phyloP scores from a whole-genome alignment of 2,888 invertebrate genomes.

The Mesochorus sp. region DNA sequence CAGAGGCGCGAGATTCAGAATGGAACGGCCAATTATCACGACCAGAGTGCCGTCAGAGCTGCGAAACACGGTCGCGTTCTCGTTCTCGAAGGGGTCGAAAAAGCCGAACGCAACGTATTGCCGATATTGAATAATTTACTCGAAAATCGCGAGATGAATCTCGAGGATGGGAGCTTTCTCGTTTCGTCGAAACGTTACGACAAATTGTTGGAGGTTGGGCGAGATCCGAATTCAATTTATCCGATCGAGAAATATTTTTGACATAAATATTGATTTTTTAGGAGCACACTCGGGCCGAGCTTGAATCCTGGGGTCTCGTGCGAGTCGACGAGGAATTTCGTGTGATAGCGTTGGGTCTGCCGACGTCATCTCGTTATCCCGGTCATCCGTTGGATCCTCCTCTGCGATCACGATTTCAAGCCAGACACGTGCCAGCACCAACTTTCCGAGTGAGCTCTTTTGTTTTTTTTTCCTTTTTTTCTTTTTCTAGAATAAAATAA shows the following conservation, averaged over 20 bases:
- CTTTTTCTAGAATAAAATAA: constrained; percentile 32
- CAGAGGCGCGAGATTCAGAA: constrained; percentile 95
- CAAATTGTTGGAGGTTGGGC: constrained; percentile 89
- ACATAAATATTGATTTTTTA: no score
- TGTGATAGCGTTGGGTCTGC: constrained; percentile 95
- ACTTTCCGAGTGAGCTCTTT: constrained; percentile 86
- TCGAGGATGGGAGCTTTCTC: constrained; percentile 97
- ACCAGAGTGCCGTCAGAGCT: constrained; percentile 97
- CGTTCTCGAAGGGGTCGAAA: constrained; percentile 97
- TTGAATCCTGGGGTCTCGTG: constrained; percentile 94
- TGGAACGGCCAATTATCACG: constrained; percentile 95
- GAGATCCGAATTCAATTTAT: not conserved
- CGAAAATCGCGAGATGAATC: constrained; percentile 98
- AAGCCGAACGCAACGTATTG: constrained; percentile 97
- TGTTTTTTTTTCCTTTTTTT: not conserved
- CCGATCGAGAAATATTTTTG: not conserved
- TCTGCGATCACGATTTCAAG: constrained; percentile 96
- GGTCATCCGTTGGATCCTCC: constrained; percentile 99
- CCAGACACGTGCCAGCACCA: constrained; percentile 89
- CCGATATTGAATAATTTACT: constrained; percentile 97
- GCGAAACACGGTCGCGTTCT: constrained; percentile 94
- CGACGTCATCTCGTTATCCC: constrained; percentile 92
- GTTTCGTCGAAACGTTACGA: constrained; percentile 95
- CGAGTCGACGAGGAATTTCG: constrained; percentile 96
- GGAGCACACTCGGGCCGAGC: constrained; percentile 90